Percentiles rank a stretch among this genome's conserved stretches.
Evolutionary conservation across 2,888 invertebrate genomes (phyloP).

Genomic region (Hymenopus coronatus): DNA sequence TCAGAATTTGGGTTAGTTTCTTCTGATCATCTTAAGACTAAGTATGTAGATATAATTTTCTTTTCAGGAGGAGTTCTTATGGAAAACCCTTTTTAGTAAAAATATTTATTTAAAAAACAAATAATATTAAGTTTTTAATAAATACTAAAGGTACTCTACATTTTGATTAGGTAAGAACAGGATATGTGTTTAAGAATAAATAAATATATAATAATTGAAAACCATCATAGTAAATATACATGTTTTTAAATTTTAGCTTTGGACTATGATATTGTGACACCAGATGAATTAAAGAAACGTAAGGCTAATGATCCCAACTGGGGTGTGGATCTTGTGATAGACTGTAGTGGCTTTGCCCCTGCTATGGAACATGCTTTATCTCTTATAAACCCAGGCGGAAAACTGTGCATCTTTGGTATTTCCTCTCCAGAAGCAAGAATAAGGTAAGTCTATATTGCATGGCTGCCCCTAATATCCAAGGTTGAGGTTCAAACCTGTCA

Average conservation of each 20-base stretch:
- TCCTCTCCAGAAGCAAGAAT: slow-evolving; percentile 54
- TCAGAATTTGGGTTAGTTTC: slow-evolving; percentile 50
- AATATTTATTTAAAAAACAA: too few species aligned
- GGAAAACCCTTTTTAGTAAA: too few species aligned
- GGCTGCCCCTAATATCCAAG: too few species aligned
- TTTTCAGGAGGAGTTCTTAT: too few species aligned
- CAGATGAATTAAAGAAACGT: slow-evolving; percentile 53
- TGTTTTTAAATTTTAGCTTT: slow-evolving; percentile 52
- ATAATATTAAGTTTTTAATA: too few species aligned
- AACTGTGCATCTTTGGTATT: slow-evolving; percentile 67
- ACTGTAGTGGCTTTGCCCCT: slow-evolving; percentile 69
- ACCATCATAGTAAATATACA: background rate
- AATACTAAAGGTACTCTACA: too few species aligned
- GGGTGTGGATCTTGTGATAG: slow-evolving; percentile 62
- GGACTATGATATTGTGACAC: slow-evolving; percentile 57
- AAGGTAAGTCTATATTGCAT: slow-evolving; percentile 36
- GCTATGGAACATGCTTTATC: slow-evolving; percentile 63
- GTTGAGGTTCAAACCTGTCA: too few species aligned
- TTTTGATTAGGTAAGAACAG: too few species aligned
- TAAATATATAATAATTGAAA: slow-evolving; percentile 21
- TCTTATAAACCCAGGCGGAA: slow-evolving; percentile 59
- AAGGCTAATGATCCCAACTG: slow-evolving; percentile 44
- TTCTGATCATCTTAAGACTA: background rate
- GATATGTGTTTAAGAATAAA: too few species aligned
- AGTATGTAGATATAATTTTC: too few species aligned